These are phyloP conservation scores for Acrocephalus arundinaceus DNA, from an alignment of 2,113 vertebrate species.

Conservation along the genomic window DNA sequence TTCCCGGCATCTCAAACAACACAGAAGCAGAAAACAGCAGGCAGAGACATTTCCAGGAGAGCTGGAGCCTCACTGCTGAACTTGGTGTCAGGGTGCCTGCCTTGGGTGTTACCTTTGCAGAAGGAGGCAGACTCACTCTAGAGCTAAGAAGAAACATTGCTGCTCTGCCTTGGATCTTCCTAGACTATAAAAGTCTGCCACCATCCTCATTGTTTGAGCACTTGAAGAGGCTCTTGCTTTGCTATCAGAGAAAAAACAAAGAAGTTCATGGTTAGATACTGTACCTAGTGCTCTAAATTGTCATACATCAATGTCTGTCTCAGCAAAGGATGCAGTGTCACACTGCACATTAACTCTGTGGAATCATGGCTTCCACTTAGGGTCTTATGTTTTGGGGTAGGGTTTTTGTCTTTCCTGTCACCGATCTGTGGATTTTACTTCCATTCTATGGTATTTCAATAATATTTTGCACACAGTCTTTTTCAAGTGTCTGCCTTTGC, in stretches of 20 bases:
- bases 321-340: not conserved
- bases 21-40: not conserved
- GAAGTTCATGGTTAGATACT: not conserved
- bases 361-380: not conserved
- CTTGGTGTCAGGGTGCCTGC: not conserved
- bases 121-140: not conserved
- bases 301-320: not conserved
- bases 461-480: not conserved
- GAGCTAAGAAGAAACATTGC: not conserved
- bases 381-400: not conserved
- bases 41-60: not conserved
- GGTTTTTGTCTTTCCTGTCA: not conserved
- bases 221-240: not conserved
- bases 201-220: not conserved
- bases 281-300: not conserved
- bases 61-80: not conserved
- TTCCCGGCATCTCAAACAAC: not conserved
- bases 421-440: not conserved
- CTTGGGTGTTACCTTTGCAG: not conserved
- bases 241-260: not conserved
- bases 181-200: not conserved
- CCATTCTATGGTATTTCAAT: not conserved
- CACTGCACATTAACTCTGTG: not conserved
- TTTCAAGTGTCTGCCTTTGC: not conserved
- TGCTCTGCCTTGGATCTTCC: not conserved